These are phyloP conservation scores for Pyrrhosoma nymphula DNA, from an alignment of 2,888 invertebrate genomes.

Conservation along the genomic window DNA sequence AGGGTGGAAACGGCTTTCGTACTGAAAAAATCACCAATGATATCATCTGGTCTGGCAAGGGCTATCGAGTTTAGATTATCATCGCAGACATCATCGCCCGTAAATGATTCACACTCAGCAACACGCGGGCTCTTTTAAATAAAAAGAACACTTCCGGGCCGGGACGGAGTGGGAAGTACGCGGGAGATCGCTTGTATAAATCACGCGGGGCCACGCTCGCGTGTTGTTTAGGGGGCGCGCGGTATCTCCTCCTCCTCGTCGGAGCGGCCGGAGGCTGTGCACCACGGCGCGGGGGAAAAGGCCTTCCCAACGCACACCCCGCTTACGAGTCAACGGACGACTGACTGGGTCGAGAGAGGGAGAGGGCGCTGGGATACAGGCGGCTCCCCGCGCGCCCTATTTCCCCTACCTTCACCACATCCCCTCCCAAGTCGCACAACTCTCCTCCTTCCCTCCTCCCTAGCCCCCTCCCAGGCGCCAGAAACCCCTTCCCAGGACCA, in stretches of 20 bases:
- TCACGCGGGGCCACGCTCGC: background rate
- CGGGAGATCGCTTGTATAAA: background rate
- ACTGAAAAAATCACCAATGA: too few relatives aligned
- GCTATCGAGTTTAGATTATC: too few relatives aligned
- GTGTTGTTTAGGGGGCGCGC: background rate
- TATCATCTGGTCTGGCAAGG: too few relatives aligned
- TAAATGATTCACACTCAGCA: too few relatives aligned
- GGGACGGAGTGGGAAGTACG: background rate
- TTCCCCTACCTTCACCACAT: background rate
- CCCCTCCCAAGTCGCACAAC: background rate
- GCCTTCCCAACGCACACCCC: background rate
- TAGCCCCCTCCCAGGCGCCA: background rate
- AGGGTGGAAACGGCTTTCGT: too few relatives aligned
- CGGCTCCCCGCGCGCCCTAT: background rate
- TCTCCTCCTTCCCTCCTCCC: background rate
- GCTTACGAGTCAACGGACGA: conserved; percentile 43
- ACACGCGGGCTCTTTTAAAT: too few relatives aligned
- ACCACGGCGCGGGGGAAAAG: background rate
- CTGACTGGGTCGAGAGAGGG: background rate
- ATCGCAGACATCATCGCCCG: too few relatives aligned
- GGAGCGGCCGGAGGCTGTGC: background rate
- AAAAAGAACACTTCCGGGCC: background rate
- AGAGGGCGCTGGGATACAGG: background rate
- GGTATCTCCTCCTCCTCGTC: background rate
- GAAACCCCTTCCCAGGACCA: background rate